A percentile compares a stretch with the other conserved stretches of the same genome.
phyloP scores from a whole-genome alignment of 2,888 invertebrate species.

The Cremastobaeus sp. region DNA sequence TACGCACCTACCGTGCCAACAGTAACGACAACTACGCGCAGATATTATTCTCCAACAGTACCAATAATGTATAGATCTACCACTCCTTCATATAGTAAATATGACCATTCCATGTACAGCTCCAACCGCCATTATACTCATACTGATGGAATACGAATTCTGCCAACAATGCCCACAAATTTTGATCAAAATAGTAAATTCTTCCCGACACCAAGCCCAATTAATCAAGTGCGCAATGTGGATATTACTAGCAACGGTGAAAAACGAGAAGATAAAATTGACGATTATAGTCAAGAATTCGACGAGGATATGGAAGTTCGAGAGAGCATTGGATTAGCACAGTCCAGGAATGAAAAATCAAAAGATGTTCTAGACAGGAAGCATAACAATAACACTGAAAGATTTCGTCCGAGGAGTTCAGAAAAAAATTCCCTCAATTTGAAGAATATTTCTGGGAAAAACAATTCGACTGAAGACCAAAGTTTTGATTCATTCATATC shows the following conservation, averaged over 20 bases:
- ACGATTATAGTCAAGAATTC: conserved; percentile 42
- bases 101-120: conserved; percentile 69
- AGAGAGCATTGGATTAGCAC: conserved; percentile 63
- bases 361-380: conserved; percentile 39
- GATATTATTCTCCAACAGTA: conserved; percentile 73
- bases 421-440: too few species aligned
- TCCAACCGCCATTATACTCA: conserved; percentile 70
- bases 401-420: too few species aligned
- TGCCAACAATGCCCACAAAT: conserved; percentile 45
- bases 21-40: conserved; percentile 72
- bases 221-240: conserved; percentile 47
- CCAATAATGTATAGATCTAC: conserved; percentile 69
- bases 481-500: too few species aligned
- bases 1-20: conserved; percentile 75
- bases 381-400: not conserved
- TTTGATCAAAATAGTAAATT: conserved; percentile 34
- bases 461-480: too few species aligned
- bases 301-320: conserved; percentile 63
- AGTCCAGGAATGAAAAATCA: conserved; percentile 45
- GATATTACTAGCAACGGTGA: conserved; percentile 52
- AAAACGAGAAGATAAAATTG: conserved; percentile 38
- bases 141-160: conserved; percentile 53
- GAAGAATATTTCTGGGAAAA: too few species aligned
- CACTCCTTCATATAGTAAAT: conserved; percentile 65
- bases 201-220: conserved; percentile 37